Evolutionary conservation across 2,113 vertebrate species (phyloP), one percentile per base, ranked within the genome.

Genomic region (Grammatotria lemairii): DNA sequence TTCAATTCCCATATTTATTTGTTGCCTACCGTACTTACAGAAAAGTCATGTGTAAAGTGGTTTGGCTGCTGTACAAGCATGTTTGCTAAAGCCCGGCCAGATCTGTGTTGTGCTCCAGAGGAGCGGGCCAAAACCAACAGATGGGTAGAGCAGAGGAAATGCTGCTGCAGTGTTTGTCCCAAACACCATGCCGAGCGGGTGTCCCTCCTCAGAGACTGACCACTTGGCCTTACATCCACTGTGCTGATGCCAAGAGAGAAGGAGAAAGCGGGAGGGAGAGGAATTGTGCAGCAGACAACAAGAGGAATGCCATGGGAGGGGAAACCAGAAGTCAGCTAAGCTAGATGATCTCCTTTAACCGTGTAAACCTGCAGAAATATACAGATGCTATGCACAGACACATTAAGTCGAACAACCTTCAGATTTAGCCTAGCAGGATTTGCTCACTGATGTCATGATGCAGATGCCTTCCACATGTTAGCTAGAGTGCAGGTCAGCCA

Each of bases 111-210:
- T 70, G 90, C 92, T 93, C 89, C 92, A 84, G 92, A 82, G 83
- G 89, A 93, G 88, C 58, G 86, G 70, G 95, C 95, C 95, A 96
- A 95, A 94, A 95, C 95, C 90, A 96, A 94, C 95, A 96, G 95
- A 95, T 96, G 95, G 95, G 93, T 78, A 89, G 95, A 95, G 92
- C 92, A 90, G 92, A 93, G 94, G 91, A 95, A 95, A 93, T 73
- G 93, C 84, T 93, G 93, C 92, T 89, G 93, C 93, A 90, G 92
- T 92, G 87, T 94, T 96, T 95, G 95, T 95, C 93, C 95, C 84
- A 33, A 93, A 81, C 94, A 84, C 81, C 89, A 91, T 70, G 88
- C 92, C 75, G 91, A 68, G 91, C 91, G 88, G 91, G 93, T 88
- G 92, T 88, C 88, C 89, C 91, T 92, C 94, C 92, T 95, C 89